Conservation (phyloP, 2,797 vertebrate genomes). For the Falco berigora region DNA sequence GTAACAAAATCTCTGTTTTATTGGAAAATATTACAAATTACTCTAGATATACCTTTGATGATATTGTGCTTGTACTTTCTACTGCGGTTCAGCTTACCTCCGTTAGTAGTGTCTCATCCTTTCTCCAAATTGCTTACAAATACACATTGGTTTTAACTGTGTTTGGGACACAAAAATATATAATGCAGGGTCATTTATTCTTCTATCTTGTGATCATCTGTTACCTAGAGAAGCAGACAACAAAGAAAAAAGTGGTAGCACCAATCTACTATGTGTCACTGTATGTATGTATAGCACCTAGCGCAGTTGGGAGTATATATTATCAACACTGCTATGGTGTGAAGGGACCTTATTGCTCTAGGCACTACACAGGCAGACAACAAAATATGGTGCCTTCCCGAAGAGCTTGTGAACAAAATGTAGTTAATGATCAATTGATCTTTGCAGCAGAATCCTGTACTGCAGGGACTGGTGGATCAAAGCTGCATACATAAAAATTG, state of each 20-base stretch:
- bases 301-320: slow-evolving; percentile 24
- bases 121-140: neutral
- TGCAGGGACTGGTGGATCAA: neutral
- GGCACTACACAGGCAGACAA: slow-evolving; percentile 8
- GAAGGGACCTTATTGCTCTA: slow-evolving; percentile 50
- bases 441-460: neutral
- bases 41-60: neutral
- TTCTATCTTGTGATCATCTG: slow-evolving; percentile 2
- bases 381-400: slow-evolving; percentile 17
- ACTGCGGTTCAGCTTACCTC: neutral
- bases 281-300: slow-evolving; percentile 35
- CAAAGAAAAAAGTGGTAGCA: neutral
- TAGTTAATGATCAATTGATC: neutral
- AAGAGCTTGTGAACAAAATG: slow-evolving; percentile 12
- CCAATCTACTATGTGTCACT: neutral
- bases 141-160: neutral
- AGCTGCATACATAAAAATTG: neutral
- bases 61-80: neutral
- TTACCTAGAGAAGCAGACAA: slow-evolving; percentile 22
- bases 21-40: neutral
- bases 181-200: neutral
- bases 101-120: neutral
- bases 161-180: neutral
- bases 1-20: neutral
- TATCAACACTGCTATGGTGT: slow-evolving; percentile 13